A percentile compares a stretch with the other conserved stretches of the same genome.
phyloP scores from a whole-genome alignment of 2,797 vertebrate genomes.

The Phoebastria nigripes region DNA sequence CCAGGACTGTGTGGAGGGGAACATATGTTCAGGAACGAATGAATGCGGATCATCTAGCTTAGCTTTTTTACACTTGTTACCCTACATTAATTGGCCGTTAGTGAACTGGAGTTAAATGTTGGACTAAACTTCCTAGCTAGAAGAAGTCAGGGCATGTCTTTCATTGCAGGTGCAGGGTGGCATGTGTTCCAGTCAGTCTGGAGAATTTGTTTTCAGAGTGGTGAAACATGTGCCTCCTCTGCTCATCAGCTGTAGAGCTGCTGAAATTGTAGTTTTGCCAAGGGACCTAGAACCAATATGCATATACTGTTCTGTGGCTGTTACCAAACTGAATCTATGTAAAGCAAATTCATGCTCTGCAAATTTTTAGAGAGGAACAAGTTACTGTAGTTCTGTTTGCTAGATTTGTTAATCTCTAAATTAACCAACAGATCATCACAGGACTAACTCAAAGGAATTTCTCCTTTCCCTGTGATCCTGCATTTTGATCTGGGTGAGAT shows the following conservation, averaged over 20 bases:
- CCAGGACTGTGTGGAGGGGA: neutral
- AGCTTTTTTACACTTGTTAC: neutral
- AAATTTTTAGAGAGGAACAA: neutral
- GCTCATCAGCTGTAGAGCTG: neutral
- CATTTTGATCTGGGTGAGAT: neutral
- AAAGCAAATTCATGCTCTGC: neutral
- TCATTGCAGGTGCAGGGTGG: neutral
- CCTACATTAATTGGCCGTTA: neutral
- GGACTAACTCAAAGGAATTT: neutral
- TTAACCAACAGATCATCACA: neutral
- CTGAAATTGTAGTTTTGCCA: neutral
- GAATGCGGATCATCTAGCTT: neutral
- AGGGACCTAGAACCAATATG: neutral
- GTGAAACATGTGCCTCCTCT: neutral
- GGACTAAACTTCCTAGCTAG: neutral
- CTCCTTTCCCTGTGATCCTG: neutral
- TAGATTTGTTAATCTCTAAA: neutral
- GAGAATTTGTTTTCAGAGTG: neutral
- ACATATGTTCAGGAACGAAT: accelerated
- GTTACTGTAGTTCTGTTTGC: neutral
- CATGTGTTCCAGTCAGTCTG: neutral
- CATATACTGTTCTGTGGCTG: neutral
- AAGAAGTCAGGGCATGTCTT: neutral
- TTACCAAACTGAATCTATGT: neutral
- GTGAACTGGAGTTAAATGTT: neutral